Conservation (phyloP, 2,888 invertebrate genomes). For the Cheilosia grossa region DNA sequence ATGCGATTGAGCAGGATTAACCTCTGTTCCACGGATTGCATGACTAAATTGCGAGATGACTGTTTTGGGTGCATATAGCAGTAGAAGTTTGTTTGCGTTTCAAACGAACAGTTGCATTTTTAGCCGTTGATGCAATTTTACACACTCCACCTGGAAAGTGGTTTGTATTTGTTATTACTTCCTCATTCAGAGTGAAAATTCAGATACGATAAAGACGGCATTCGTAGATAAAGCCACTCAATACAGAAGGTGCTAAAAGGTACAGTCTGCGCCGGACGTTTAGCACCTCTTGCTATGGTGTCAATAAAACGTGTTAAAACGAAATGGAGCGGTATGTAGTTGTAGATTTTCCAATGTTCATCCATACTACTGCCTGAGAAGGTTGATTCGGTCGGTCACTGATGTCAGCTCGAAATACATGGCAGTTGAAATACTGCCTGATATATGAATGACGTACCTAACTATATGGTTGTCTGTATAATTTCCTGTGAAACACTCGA, state of each 20-base stretch:
- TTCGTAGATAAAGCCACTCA: neutral
- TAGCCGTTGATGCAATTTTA: neutral
- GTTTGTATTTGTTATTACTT: neutral
- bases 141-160: neutral
- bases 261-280: neutral
- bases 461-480: too few species aligned
- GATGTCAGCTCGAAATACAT: too few species aligned
- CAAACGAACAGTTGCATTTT: neutral
- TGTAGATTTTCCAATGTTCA: too few species aligned
- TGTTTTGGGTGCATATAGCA: neutral
- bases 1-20: neutral
- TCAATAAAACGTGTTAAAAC: slow-evolving; percentile 4
- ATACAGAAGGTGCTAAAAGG: slow-evolving; percentile 6
- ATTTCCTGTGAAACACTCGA: too few species aligned
- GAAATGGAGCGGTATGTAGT: neutral
- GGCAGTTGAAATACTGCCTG: too few species aligned
- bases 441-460: too few species aligned
- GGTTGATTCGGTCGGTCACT: too few species aligned
- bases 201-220: neutral
- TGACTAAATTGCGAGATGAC: neutral
- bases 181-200: neutral
- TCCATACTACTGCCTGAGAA: too few species aligned
- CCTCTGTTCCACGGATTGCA: neutral
- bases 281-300: neutral
- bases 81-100: neutral